Base-by-base conservation (phyloP, 2,113 vertebrate genomes). In the Egretta garzetta region DNA sequence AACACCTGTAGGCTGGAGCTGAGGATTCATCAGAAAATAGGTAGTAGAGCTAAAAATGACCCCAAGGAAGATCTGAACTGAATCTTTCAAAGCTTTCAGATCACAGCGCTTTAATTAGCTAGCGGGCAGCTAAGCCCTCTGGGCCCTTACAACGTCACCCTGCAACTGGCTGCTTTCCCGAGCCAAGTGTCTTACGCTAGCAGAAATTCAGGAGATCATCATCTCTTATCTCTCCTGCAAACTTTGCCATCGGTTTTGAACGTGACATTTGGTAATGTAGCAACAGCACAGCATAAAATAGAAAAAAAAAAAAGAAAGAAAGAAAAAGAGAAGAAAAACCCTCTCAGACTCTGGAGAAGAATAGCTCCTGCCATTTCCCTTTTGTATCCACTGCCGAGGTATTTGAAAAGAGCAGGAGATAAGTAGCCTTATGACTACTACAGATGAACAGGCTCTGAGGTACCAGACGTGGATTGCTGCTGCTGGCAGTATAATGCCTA, bases 331-430 rank as follows among this genome's bases (percentile, higher is more conserved):
- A 4, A 10, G 35, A 81, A 90, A 80, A 3, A 0, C 6, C 56
- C 39, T 86, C 89, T 94, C 82, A 94, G 89, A 68, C 55, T 77
- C 56, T 4, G 24, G 87, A 94, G 91, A 95, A 94, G 92, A 97
- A 95, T 79, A 96, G 80, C 76, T 95, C 63, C 73, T 97, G 93
- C 92, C 71, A 89, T 94, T 96, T 96, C 56, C 33, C 80, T 97
- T 97, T 98, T 96, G 91, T 97, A 96, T 86, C 87, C 24, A 3
- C 87, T 89, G 94, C 67, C 0, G 56, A 96, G 81, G 89, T 91
- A 83, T 97, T 96, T 98, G 94, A 97, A 98, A 97, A 94, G 96
- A 94, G 74, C 96, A 96, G 50, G 91, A 97, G 96, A 96, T 97
- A 97, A 97, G 95, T 96, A 97, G 96, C 95, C 97, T 95, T 92